Conservation (phyloP, 1,140 invertebrate genomes). For the Onthophagus taurus region DNA sequence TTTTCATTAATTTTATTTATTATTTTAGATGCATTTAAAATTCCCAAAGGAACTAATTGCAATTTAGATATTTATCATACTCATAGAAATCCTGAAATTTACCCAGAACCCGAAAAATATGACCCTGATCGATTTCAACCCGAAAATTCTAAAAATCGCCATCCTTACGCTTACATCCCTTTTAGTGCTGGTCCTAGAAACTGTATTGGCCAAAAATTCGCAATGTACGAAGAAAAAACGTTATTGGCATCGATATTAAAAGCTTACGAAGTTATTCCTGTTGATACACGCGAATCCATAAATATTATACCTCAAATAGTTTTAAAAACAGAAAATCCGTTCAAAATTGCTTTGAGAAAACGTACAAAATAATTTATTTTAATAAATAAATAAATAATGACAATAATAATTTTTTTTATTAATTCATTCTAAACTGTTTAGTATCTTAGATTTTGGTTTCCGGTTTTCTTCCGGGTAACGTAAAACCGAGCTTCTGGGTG, state of each 20-base stretch:
- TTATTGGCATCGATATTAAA: constrained; percentile 36
- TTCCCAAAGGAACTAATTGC: background rate
- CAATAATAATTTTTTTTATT: too few relatives aligned
- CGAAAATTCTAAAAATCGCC: constrained; percentile 35
- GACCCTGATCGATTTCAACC: constrained; percentile 53
- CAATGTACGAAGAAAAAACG: constrained; percentile 39
- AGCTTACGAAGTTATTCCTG: constrained; percentile 15
- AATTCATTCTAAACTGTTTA: too few relatives aligned
- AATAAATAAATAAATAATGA: too few relatives aligned
- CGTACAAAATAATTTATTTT: too few relatives aligned
- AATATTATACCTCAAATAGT: too few relatives aligned
- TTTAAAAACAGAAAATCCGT: too few relatives aligned
- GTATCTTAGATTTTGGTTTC: too few relatives aligned
- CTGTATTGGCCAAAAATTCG: constrained; percentile 39
- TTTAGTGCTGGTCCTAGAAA: constrained; percentile 51
- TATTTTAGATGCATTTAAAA: constrained; percentile 3
- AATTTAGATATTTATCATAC: constrained; percentile 17
- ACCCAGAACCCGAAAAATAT: constrained; percentile 49
- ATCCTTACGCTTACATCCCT: constrained; percentile 44
- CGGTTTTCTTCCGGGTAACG: constrained; percentile 2
- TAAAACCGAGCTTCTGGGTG: constrained; percentile 10
- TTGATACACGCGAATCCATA: too few relatives aligned
- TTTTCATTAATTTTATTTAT: background rate
- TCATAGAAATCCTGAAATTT: constrained; percentile 45
- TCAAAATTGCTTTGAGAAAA: too few relatives aligned